These are phyloP conservation scores for Stratiomys singularior DNA, from an alignment of 2,888 invertebrate species.

Conservation along the genomic window DNA sequence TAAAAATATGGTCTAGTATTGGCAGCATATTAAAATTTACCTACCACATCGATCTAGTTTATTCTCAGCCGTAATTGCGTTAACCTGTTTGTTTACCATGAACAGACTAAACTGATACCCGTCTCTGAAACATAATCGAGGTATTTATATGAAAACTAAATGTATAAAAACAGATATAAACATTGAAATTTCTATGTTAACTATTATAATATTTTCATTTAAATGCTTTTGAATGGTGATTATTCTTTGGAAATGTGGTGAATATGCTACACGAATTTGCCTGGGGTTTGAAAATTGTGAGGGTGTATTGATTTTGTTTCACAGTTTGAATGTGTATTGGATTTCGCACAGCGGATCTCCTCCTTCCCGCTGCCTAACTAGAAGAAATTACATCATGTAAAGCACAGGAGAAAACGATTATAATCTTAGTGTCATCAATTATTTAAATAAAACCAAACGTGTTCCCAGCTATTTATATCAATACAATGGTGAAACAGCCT, in stretches of 20 bases:
- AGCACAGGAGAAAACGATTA: too few species aligned
- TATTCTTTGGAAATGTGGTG: constrained; percentile 1
- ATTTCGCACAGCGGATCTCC: too few species aligned
- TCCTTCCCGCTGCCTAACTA: too few species aligned
- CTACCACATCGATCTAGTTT: constrained; percentile 22
- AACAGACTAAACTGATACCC: constrained; percentile 27
- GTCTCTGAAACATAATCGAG: constrained; percentile 38
- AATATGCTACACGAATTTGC: constrained; percentile 15
- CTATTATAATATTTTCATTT: not conserved
- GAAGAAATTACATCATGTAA: too few species aligned
- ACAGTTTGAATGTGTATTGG: too few species aligned
- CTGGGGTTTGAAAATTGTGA: not conserved
- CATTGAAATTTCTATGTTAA: constrained; percentile 4
- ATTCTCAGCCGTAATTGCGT: constrained; percentile 30
- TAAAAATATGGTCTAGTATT: not conserved
- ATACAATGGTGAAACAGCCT: too few species aligned
- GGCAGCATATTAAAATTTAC: constrained; percentile 28
- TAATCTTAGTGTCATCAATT: too few species aligned
- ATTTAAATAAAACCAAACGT: too few species aligned
- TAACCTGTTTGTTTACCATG: constrained; percentile 31
- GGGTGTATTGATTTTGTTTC: too few species aligned
- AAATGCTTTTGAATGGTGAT: not conserved
- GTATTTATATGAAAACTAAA: constrained; percentile 32
- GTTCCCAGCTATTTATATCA: too few species aligned
- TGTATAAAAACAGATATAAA: constrained; percentile 20